Evolutionary conservation across 53 echinoderm and acorn worm genomes (phyloP).

Genomic region (Patiria pectinifera): DNA sequence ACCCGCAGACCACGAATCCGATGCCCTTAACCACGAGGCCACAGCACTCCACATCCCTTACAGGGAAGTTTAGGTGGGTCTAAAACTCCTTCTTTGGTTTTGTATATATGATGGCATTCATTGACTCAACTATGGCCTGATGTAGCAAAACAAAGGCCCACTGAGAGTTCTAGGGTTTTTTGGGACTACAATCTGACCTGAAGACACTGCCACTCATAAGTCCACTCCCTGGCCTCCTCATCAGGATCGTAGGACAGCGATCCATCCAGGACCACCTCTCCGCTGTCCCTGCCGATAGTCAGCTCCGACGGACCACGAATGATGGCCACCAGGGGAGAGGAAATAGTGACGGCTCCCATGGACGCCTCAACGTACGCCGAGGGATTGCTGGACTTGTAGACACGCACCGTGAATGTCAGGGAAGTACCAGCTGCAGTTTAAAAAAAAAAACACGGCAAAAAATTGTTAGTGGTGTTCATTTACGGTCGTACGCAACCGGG

Average conservation of each 20-base stretch:
- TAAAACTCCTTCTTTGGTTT: too few species aligned
- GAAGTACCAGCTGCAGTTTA: conserved; percentile 69
- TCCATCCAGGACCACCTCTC: conserved; percentile 66
- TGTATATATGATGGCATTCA: too few species aligned
- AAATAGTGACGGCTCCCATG: conserved; percentile 70
- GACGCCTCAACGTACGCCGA: conserved; percentile 65
- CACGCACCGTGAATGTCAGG: conserved; percentile 81
- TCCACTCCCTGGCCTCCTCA: conserved; percentile 78
- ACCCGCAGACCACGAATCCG: too few species aligned
- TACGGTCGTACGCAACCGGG: too few species aligned
- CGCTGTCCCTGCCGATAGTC: conserved; percentile 84
- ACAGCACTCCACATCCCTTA: too few species aligned
- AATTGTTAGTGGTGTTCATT: too few species aligned
- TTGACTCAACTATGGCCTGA: too few species aligned
- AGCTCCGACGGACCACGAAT: conserved; percentile 85
- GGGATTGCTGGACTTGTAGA: conserved; percentile 83
- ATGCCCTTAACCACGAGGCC: too few species aligned
- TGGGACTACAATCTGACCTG: conserved; percentile 62
- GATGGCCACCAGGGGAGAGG: conserved; percentile 77
- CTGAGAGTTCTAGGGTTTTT: too few species aligned
- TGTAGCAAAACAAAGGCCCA: too few species aligned
- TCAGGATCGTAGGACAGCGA: conserved; percentile 82
- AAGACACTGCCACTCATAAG: conserved; percentile 80
- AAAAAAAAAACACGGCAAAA: neutral
- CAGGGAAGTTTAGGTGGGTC: too few species aligned